phyloP scores from a whole-genome alignment of 2,797 vertebrate species.

The Semotilus atromaculatus region DNA sequence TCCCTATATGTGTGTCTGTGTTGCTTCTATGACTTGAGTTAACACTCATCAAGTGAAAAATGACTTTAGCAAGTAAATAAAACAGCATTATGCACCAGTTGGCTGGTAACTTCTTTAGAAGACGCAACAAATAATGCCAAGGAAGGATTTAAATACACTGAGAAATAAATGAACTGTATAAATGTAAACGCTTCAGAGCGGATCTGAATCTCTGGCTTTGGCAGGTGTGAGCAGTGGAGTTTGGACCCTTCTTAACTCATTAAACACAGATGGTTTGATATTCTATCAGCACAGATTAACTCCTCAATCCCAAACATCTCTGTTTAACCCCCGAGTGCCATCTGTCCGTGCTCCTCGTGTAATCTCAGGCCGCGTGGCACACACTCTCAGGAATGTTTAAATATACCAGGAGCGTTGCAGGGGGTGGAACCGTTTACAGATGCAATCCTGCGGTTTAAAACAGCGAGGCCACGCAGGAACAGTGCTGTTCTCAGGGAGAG shows the following conservation, averaged over 20 bases:
- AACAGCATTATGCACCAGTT: no score
- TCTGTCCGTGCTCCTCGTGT: neutral
- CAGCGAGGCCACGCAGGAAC: constrained; percentile 63
- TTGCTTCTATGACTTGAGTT: neutral
- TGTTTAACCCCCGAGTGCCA: neutral
- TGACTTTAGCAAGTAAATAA: neutral
- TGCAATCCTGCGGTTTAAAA: constrained; percentile 67
- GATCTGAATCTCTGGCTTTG: neutral
- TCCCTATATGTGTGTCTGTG: neutral
- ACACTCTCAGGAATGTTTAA: constrained; percentile 64
- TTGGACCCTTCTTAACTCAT: neutral
- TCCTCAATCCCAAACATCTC: constrained; percentile 12
- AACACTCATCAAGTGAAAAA: neutral
- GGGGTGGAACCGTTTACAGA: constrained; percentile 63
- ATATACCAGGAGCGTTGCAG: constrained; percentile 69
- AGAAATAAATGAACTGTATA: neutral
- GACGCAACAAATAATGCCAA: neutral
- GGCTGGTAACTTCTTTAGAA: neutral
- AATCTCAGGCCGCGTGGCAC: constrained; percentile 1
- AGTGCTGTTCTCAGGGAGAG: constrained; percentile 78
- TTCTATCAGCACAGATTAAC: constrained; percentile 24
- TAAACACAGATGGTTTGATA: constrained; percentile 42
- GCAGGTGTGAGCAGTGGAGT: constrained; percentile 10
- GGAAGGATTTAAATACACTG: neutral
- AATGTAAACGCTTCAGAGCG: neutral